Evolutionary conservation across 1,140 invertebrate genomes (phyloP).

Genomic region (Galendromus occidentalis): DNA sequence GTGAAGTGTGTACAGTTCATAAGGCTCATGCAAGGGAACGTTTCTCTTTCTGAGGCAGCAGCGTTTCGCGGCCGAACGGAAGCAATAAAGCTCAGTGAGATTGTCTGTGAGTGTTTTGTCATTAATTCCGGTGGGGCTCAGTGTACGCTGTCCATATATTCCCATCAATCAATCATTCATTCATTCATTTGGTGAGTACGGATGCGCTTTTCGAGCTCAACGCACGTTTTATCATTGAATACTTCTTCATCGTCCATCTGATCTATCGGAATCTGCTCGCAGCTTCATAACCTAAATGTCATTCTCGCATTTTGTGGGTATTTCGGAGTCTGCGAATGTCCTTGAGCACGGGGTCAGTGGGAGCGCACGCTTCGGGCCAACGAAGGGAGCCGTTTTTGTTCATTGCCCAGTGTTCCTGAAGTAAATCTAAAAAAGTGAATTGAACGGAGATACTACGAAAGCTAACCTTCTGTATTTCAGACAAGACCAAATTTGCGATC

Average conservation of each 20-base stretch:
- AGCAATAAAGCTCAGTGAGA: constrained; percentile 9
- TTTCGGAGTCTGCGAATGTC: too few species aligned
- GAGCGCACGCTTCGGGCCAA: neutral
- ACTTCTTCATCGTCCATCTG: neutral
- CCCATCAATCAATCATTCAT: neutral
- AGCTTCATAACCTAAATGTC: neutral
- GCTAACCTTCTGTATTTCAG: neutral
- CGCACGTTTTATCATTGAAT: neutral
- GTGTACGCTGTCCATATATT: neutral
- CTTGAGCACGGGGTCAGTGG: neutral
- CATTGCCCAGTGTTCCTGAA: too few species aligned
- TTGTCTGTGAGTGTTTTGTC: neutral
- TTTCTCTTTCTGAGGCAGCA: neutral
- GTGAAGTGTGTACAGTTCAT: neutral
- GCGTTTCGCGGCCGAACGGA: neutral
- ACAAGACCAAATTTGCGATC: constrained; percentile 10
- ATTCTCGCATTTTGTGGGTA: neutral
- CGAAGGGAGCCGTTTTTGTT: neutral
- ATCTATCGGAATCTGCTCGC: neutral
- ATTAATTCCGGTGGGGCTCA: neutral
- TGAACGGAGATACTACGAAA: neutral
- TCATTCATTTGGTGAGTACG: neutral
- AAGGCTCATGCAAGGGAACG: neutral
- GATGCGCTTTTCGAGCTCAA: neutral
- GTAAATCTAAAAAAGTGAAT: neutral